phyloP scores from a whole-genome alignment of 2,888 invertebrate genomes.

The Quadroppia sp. region DNA sequence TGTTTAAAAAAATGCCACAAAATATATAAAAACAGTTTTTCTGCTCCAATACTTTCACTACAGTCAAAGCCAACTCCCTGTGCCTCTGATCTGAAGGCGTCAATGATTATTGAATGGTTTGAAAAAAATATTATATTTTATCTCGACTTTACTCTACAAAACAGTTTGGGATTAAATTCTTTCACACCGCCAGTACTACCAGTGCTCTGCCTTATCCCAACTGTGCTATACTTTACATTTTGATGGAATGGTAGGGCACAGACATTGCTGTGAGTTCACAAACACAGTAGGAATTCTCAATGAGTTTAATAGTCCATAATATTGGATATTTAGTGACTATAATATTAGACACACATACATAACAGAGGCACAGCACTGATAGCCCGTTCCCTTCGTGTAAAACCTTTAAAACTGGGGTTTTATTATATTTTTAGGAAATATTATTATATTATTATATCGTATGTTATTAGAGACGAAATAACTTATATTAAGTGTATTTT shows the following conservation, averaged over 20 bases:
- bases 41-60: background rate
- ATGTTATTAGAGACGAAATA: background rate
- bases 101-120: slow-evolving; percentile 13
- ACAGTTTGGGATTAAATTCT: background rate
- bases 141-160: background rate
- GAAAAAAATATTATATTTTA: background rate
- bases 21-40: slow-evolving; percentile 12
- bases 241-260: background rate
- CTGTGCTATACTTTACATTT: background rate
- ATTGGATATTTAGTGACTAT: slow-evolving; percentile 4
- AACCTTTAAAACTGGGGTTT: background rate
- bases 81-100: background rate
- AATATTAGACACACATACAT: too few relatives aligned
- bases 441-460: slow-evolving; percentile 16
- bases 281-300: slow-evolving; percentile 28
- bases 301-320: slow-evolving; percentile 35
- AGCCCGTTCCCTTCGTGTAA: background rate
- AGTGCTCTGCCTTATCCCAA: too few relatives aligned
- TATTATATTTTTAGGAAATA: slow-evolving; percentile 6
- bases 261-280: background rate
- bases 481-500: background rate
- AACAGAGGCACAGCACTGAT: too few relatives aligned
- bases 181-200: too few relatives aligned
- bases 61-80: background rate
- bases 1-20: background rate